Evolutionary conservation across 2,113 vertebrate genomes (phyloP).

Genomic region (Taurulus bubalis): DNA sequence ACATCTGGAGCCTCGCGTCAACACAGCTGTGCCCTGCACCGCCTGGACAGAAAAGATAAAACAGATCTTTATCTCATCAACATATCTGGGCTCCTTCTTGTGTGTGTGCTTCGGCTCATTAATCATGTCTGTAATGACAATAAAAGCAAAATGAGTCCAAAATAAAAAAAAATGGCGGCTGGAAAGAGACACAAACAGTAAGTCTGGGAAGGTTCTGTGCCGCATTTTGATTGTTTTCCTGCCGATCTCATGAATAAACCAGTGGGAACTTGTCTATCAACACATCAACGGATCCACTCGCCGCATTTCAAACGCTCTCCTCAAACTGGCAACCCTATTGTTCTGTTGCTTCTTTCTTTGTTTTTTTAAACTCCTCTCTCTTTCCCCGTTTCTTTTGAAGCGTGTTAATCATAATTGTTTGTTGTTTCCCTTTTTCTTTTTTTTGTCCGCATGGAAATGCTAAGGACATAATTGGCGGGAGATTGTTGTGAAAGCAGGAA

Average conservation of each 20-base stretch:
- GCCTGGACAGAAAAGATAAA: slow-evolving; percentile 6
- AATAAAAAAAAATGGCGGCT: no score
- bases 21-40: slow-evolving; percentile 13
- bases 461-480: slow-evolving; percentile 65
- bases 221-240: slow-evolving; percentile 35
- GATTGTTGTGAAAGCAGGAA: slow-evolving; percentile 68
- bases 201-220: slow-evolving; percentile 52
- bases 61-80: slow-evolving; percentile 12
- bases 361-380: slow-evolving; percentile 14
- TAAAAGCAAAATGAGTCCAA: slow-evolving; percentile 36
- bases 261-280: slow-evolving; percentile 29
- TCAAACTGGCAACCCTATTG: slow-evolving; percentile 23
- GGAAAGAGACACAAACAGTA: slow-evolving; percentile 50
- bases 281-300: slow-evolving; percentile 19
- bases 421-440: slow-evolving; percentile 69
- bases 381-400: slow-evolving; percentile 64
- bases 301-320: slow-evolving; percentile 35
- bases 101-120: neutral
- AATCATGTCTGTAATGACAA: slow-evolving; percentile 4
- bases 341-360: slow-evolving; percentile 40
- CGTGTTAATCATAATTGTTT: slow-evolving; percentile 44
- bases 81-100: neutral
- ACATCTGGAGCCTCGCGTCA: slow-evolving; percentile 12
- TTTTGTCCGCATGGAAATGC: slow-evolving; percentile 71
- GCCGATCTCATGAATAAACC: slow-evolving; percentile 59